Evolutionary conservation across 2,797 vertebrate genomes (phyloP).

Genomic region (Trematomus bernacchii): DNA sequence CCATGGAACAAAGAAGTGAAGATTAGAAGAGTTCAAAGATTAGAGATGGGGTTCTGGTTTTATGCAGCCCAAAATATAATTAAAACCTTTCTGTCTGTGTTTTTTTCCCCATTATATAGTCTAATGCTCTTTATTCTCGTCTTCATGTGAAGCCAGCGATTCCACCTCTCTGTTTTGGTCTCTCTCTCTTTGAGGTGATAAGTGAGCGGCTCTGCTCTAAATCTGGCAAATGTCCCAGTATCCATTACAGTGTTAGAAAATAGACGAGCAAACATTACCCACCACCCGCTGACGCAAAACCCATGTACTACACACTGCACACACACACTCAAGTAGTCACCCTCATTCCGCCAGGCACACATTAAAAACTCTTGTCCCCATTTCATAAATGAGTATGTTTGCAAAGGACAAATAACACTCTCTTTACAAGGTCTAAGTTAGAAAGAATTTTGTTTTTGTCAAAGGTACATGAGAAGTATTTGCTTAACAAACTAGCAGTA

Average conservation of each 20-base stretch:
- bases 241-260: conserved; percentile 67
- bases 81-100: conserved; percentile 28
- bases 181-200: conserved; percentile 45
- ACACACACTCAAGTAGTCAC: conserved; percentile 12
- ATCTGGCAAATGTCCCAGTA: conserved; percentile 56
- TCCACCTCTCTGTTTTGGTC: conserved; percentile 4
- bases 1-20: conserved; percentile 39
- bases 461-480: too few relatives aligned
- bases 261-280: conserved; percentile 67
- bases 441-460: not conserved
- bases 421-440: not conserved
- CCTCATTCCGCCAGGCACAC: conserved; percentile 17
- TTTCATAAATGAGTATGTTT: conserved; percentile 28
- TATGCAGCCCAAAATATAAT: conserved; percentile 37
- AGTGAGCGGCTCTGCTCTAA: conserved; percentile 41
- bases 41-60: conserved; percentile 22
- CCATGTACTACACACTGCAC: conserved; percentile 34
- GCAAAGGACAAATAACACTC: conserved; percentile 36
- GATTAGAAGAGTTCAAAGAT: conserved; percentile 38
- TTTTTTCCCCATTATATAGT: conserved; percentile 1
- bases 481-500: not conserved
- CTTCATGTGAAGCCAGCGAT: conserved; percentile 12
- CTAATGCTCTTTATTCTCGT: conserved; percentile 16
- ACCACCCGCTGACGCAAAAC: conserved; percentile 57
- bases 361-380: conserved; percentile 4